A percentile compares a stretch with the other conserved stretches of the same genome.
Conservation (phyloP, 2,113 vertebrate genomes). For the Marcusenius ussheri region DNA sequence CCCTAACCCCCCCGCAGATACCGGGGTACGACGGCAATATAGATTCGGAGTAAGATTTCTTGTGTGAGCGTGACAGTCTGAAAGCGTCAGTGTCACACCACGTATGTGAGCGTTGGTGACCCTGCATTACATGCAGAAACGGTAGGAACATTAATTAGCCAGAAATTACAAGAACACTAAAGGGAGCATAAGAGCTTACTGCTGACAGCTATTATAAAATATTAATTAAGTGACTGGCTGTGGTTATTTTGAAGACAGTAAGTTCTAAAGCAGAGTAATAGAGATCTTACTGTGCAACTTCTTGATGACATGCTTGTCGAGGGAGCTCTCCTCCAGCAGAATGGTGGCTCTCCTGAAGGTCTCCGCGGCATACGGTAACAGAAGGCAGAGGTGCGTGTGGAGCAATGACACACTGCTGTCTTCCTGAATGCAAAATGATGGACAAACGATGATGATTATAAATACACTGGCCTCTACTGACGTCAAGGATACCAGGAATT, state of each 20-base stretch:
- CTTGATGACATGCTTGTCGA: slow-evolving; percentile 60
- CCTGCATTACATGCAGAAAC: neutral
- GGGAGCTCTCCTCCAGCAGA: slow-evolving; percentile 58
- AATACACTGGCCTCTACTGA: neutral
- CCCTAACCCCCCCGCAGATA: no score
- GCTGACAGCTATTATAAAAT: neutral
- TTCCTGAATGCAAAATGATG: slow-evolving; percentile 42
- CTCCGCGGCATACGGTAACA: slow-evolving; percentile 63
- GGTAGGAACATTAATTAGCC: neutral
- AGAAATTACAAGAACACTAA: neutral
- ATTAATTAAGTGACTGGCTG: neutral
- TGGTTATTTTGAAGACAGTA: neutral
- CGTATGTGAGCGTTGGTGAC: neutral
- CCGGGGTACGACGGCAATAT: neutral
- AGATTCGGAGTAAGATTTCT: neutral
- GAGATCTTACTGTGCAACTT: slow-evolving; percentile 62
- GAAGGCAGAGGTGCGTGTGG: slow-evolving; percentile 62
- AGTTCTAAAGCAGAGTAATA: neutral
- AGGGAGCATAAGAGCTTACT: neutral
- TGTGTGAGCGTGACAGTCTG: neutral
- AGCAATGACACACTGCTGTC: slow-evolving; percentile 61
- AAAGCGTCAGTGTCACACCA: neutral
- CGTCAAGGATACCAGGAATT: neutral
- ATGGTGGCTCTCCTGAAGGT: slow-evolving; percentile 61
- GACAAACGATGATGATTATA: neutral